Conservation (phyloP, 2,888 invertebrate genomes). For the Patella depressa region DNA sequence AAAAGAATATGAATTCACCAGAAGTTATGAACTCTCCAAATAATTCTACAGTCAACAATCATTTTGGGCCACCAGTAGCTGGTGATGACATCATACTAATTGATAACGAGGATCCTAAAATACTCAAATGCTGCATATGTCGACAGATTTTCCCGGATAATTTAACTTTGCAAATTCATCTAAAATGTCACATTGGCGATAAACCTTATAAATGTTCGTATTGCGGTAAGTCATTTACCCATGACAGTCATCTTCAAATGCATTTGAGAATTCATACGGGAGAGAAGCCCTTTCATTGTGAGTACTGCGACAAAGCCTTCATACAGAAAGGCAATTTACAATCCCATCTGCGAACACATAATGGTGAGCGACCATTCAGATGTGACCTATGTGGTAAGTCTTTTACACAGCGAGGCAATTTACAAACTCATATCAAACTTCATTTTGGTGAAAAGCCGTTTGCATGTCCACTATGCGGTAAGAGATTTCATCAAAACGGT, state of each 20-base stretch:
- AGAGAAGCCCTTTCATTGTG: conserved; percentile 18
- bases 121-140: not conserved
- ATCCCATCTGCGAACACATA: conserved; percentile 15
- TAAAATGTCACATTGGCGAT: conserved; percentile 6
- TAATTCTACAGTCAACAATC: too few relatives aligned
- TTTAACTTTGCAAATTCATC: conserved; percentile 13
- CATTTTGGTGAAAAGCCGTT: conserved; percentile 14
- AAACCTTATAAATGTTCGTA: conserved; percentile 18
- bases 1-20: too few relatives aligned
- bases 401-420: conserved; percentile 16
- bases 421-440: conserved; percentile 13
- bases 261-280: conserved; percentile 13
- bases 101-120: not conserved
- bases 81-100: not conserved
- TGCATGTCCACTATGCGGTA: conserved; percentile 14
- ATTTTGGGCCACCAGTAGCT: not conserved
- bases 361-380: conserved; percentile 10
- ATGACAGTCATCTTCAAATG: conserved; percentile 13
- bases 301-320: conserved; percentile 12
- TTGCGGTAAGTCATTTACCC: conserved; percentile 8
- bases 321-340: conserved; percentile 10
- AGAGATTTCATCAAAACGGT: conserved; percentile 15
- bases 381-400: conserved; percentile 17
- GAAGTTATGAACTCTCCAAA: too few relatives aligned
- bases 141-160: not conserved